phyloP scores from a whole-genome alignment of 2,113 vertebrate genomes.

The Paradisaea rubra region DNA sequence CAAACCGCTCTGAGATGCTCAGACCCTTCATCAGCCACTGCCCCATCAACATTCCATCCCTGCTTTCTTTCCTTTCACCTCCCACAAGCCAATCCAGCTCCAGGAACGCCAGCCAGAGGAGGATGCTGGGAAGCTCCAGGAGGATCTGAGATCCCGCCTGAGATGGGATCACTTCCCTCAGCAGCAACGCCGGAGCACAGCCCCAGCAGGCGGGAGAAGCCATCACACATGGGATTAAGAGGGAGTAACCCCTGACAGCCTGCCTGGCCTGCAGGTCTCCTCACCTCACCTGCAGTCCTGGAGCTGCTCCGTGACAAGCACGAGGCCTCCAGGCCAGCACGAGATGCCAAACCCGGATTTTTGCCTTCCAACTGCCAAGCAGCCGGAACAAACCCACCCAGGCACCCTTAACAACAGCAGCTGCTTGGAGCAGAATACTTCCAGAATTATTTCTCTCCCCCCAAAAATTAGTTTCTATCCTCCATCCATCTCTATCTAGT shows the following conservation, averaged over 20 bases:
- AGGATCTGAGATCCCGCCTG: too few species aligned
- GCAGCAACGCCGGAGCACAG: neutral
- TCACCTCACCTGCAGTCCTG: neutral
- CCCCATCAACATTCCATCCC: accelerated
- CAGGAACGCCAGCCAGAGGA: neutral
- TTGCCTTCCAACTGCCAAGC: neutral
- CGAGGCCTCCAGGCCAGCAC: neutral
- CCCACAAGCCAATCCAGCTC: neutral
- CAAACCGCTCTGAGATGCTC: accelerated
- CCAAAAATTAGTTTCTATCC: neutral
- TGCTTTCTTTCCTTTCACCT: neutral
- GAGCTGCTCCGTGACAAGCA: neutral
- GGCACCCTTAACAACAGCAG: neutral
- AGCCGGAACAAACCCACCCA: accelerated
- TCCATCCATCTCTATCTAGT: neutral
- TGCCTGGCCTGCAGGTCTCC: neutral
- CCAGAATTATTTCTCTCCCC: neutral
- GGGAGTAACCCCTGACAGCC: accelerated
- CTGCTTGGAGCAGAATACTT: neutral
- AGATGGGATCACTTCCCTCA: neutral
- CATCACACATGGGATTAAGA: accelerated
- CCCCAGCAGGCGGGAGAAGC: neutral
- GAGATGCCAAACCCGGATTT: neutral
- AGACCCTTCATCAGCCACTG: neutral
- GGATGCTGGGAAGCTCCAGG: neutral